Conservation (phyloP, 2,888 invertebrate genomes). For the Apocheima hispidaria region DNA sequence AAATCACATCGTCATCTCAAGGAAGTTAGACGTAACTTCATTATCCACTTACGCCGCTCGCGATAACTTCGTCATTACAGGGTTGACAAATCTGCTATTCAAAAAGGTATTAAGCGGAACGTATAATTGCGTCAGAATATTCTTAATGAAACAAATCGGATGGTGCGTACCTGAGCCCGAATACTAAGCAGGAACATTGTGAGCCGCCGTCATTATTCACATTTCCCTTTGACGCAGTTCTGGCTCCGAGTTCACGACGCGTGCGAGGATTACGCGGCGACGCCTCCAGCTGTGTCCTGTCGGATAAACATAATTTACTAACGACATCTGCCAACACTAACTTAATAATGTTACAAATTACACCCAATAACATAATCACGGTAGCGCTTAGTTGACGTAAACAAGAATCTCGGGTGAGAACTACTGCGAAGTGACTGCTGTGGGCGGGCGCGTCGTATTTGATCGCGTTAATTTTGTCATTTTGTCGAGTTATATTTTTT, state of each 20-base stretch:
- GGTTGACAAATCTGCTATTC: conserved; percentile 32
- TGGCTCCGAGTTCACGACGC: conserved; percentile 58
- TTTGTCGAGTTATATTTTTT: too few species aligned
- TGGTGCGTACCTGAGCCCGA: conserved; percentile 48
- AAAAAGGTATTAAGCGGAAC: conserved; percentile 29
- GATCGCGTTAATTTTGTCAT: too few species aligned
- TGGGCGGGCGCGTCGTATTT: too few species aligned
- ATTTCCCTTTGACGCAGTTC: conserved; percentile 66
- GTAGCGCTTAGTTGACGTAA: conserved; percentile 52
- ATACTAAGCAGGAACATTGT: conserved; percentile 50
- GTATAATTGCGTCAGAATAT: conserved; percentile 37
- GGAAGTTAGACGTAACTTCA: conserved; percentile 35
- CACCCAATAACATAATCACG: conserved; percentile 57
- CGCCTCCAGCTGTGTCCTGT: conserved; percentile 74
- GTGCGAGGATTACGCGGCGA: conserved; percentile 71
- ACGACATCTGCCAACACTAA: conserved; percentile 74
- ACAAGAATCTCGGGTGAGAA: conserved; percentile 54
- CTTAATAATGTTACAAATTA: conserved; percentile 69
- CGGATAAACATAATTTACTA: conserved; percentile 79
- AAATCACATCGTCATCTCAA: conserved; percentile 33
- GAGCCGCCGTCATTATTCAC: conserved; percentile 70
- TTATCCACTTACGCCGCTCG: conserved; percentile 32
- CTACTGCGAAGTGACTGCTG: too few species aligned
- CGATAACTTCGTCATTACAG: conserved; percentile 34
- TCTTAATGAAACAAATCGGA: conserved; percentile 47